Base-by-base conservation (phyloP, 2,113 vertebrate species). In the Phocoena sinus region DNA sequence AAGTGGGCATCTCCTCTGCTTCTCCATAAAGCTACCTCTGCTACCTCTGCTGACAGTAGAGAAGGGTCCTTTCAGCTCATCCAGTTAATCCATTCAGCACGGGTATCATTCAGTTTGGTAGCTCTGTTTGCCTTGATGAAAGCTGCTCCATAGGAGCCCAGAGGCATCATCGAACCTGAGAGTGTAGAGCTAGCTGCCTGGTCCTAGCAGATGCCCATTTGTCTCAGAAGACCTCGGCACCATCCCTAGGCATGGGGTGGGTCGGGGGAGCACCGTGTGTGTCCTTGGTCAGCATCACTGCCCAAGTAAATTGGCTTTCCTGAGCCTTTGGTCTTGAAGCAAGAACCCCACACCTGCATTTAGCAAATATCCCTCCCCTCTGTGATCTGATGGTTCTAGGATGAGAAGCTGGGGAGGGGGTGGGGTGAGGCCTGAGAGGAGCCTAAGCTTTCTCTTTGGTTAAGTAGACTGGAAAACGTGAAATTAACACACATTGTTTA, bases 401-500 rank as follows among this genome's bases (percentile, higher is more conserved):
- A 65, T 28, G 71, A 87, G 89, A 94, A 56, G 82, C 73, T 89
- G 63, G 67, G 56, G 58, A 81, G 96, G 50, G 86, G 88, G 67
- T 68, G 63, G 84, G 33, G 90, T 60, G 58, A 97, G 87, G 91
- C 74, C 67, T 53, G 62, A 96, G 96, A 92, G 58, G 71, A 98
- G 96, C 73, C 83, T 11, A 89, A 94, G 97, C 97, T 92, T 89
- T 96, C 95, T 96, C 96, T 95, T 88, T 95, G 95, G 96, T 96
- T 97, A 97, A 98, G 95, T 96, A 98, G 97, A 97, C 94, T 98
- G 96, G 96, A 97, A 98, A 98, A 98, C 92, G 96, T 97, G 96
- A 98, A 98, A 98, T 98, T 98, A 98, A 97, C 98, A 97, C 98
- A 96, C 97, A 98, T 98, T 98, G 98, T 98, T 98, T 98, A 98